phyloP scores from a whole-genome alignment of 2,797 vertebrate species.

The Poeciliopsis turneri region DNA sequence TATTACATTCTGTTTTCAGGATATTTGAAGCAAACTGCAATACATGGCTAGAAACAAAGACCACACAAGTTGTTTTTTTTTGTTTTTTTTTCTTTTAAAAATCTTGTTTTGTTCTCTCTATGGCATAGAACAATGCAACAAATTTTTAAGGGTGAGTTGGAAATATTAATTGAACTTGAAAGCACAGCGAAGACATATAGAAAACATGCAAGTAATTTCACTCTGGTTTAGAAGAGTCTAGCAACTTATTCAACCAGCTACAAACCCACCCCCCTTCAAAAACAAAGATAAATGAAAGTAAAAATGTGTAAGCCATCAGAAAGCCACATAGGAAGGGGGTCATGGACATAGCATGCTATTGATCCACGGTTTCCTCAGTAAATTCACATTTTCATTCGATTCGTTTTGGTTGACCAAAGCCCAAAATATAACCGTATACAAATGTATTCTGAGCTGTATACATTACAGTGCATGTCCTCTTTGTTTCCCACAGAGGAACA shows the following conservation, averaged over 20 bases:
- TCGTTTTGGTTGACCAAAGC: constrained; percentile 50
- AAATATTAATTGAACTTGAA: constrained; percentile 84
- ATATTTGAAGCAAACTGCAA: constrained; percentile 73
- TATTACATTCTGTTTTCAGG: constrained; percentile 81
- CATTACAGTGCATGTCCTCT: constrained; percentile 59
- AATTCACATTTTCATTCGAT: constrained; percentile 59
- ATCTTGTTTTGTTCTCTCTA: constrained; percentile 67
- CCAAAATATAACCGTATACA: constrained; percentile 63
- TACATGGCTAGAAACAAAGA: constrained; percentile 84
- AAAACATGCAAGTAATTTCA: constrained; percentile 86
- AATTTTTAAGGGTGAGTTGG: constrained; percentile 83
- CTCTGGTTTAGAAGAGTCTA: constrained; percentile 58
- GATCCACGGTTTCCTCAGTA: constrained; percentile 84
- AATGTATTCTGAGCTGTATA: constrained; percentile 83
- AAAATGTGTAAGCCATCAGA: constrained; percentile 86
- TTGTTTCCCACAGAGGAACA: constrained; percentile 68
- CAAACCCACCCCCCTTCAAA: constrained; percentile 47
- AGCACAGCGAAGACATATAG: constrained; percentile 85
- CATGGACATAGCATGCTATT: constrained; percentile 87
- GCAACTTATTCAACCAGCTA: constrained; percentile 46
- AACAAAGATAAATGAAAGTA: constrained; percentile 77
- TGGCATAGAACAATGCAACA: constrained; percentile 82
- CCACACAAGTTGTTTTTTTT: constrained; percentile 81
- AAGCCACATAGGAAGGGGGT: constrained; percentile 85
- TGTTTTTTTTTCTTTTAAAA: constrained; percentile 48